Evolutionary conservation across 2,113 vertebrate species (phyloP).

Genomic region (Bolborhynchus lineola): DNA sequence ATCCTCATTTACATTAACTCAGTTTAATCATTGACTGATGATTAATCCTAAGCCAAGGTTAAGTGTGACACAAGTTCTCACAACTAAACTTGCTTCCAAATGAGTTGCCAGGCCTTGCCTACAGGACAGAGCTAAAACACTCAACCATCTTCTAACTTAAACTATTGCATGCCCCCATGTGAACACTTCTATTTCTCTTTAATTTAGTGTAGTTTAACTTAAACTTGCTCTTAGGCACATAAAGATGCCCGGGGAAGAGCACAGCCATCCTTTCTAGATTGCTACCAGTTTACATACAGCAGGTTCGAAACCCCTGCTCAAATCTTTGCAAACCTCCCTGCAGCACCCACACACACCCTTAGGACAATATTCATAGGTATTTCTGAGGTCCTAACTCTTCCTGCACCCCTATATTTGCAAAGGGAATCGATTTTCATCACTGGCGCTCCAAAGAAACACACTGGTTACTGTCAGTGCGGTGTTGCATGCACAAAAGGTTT

Average conservation of each 20-base stretch:
- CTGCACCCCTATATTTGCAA: neutral
- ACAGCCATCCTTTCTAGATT: neutral
- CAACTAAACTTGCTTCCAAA: neutral
- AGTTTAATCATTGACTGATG: neutral
- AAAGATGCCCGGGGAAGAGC: neutral
- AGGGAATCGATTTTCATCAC: neutral
- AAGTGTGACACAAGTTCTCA: neutral
- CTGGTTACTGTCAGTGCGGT: rapidly evolving
- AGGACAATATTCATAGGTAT: rapidly evolving
- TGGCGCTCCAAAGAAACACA: neutral
- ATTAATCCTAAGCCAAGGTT: conserved; percentile 40
- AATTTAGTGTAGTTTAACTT: neutral
- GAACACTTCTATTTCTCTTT: neutral
- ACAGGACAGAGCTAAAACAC: neutral
- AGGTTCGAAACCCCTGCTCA: neutral
- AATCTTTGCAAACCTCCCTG: neutral
- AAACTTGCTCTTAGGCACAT: neutral
- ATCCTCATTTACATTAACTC: conserved; percentile 31
- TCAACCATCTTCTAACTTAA: neutral
- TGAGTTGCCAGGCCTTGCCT: neutral
- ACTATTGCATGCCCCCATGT: rapidly evolving
- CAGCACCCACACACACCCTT: rapidly evolving
- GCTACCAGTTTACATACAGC: neutral
- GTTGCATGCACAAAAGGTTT: neutral
- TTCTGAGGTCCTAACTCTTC: neutral